Evolutionary conservation across 2,888 invertebrate species (phyloP).

Genomic region (Lissonota sp.): DNA sequence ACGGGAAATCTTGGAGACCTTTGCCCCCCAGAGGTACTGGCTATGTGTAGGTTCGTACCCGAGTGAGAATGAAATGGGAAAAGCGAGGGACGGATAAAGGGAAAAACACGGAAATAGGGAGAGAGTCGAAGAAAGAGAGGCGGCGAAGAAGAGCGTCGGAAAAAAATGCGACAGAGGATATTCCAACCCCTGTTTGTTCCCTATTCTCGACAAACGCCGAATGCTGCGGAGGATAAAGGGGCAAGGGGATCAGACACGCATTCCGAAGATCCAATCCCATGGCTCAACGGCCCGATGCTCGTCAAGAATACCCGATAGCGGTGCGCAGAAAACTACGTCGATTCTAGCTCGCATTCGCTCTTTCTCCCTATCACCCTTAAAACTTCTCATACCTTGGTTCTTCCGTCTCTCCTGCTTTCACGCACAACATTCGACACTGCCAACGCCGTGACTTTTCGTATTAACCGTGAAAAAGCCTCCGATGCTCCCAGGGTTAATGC

Average conservation of each 20-base stretch:
- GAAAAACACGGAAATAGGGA: slow-evolving; percentile 31
- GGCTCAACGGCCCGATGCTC: slow-evolving; percentile 63
- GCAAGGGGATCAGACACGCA: slow-evolving; percentile 71
- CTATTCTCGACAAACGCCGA: slow-evolving; percentile 38
- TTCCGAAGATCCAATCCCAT: slow-evolving; percentile 73
- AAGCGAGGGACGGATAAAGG: slow-evolving; percentile 22
- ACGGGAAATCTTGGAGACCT: slow-evolving; percentile 77
- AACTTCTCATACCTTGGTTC: no score
- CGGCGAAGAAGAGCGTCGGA: slow-evolving; percentile 28
- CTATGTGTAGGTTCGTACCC: slow-evolving; percentile 25
- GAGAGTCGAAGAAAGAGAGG: slow-evolving; percentile 13
- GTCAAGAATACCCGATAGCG: slow-evolving; percentile 70
- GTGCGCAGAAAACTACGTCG: neutral
- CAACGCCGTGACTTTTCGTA: slow-evolving; percentile 45
- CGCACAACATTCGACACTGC: slow-evolving; percentile 26
- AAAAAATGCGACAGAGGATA: slow-evolving; percentile 40
- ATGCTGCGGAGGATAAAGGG: neutral
- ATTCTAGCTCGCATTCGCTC: neutral
- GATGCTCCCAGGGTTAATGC: neutral
- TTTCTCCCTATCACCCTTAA: neutral
- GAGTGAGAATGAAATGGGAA: slow-evolving; percentile 40
- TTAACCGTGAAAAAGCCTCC: slow-evolving; percentile 18
- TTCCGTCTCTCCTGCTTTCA: neutral
- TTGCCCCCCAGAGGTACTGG: slow-evolving; percentile 27
- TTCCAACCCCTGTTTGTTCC: slow-evolving; percentile 21